phyloP scores from a whole-genome alignment of 2,797 vertebrate genomes.

The Syngnathus rostellatus region DNA sequence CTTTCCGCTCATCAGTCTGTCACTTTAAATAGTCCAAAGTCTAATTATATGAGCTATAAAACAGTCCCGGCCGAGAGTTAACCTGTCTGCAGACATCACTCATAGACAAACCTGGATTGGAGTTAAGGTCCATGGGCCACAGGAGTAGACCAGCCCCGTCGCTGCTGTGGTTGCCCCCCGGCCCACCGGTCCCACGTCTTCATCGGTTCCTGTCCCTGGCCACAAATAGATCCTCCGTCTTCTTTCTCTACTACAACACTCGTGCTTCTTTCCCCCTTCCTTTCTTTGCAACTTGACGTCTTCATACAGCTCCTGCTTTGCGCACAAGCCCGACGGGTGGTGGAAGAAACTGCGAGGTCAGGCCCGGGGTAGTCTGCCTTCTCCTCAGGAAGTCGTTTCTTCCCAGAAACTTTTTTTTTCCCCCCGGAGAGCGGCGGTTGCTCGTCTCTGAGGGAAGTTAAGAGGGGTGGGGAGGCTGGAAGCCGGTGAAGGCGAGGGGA shows the following conservation, averaged over 20 bases:
- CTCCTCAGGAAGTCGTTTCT: slow-evolving; percentile 25
- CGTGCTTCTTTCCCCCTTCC: slow-evolving; percentile 18
- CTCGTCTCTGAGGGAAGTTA: slow-evolving; percentile 49
- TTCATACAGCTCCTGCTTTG: slow-evolving; percentile 19
- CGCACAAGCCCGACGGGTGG: not conserved
- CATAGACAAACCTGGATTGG: slow-evolving; percentile 68
- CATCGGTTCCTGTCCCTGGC: slow-evolving; percentile 54
- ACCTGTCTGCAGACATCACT: not conserved
- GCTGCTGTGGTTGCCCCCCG: slow-evolving; percentile 46
- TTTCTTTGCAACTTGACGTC: slow-evolving; percentile 18
- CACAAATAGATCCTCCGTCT: slow-evolving; percentile 33
- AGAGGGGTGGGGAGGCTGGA: slow-evolving; percentile 39
- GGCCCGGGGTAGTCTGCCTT: slow-evolving; percentile 29
- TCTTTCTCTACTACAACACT: slow-evolving; percentile 30
- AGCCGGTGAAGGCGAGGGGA: slow-evolving; percentile 14
- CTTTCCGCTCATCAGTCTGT: not conserved
- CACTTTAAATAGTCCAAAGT: slow-evolving; percentile 12
- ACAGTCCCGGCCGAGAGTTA: not conserved
- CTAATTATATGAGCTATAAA: slow-evolving; percentile 15
- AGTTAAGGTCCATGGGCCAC: slow-evolving; percentile 65
- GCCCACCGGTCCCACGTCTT: slow-evolving; percentile 48
- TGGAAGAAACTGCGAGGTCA: slow-evolving; percentile 50
- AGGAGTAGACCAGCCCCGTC: slow-evolving; percentile 37
- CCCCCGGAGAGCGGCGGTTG: slow-evolving; percentile 17
- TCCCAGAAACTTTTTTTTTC: slow-evolving; percentile 11